phyloP scores from a whole-genome alignment of 2,113 vertebrate genomes.

The Microcebus griseorufus region DNA sequence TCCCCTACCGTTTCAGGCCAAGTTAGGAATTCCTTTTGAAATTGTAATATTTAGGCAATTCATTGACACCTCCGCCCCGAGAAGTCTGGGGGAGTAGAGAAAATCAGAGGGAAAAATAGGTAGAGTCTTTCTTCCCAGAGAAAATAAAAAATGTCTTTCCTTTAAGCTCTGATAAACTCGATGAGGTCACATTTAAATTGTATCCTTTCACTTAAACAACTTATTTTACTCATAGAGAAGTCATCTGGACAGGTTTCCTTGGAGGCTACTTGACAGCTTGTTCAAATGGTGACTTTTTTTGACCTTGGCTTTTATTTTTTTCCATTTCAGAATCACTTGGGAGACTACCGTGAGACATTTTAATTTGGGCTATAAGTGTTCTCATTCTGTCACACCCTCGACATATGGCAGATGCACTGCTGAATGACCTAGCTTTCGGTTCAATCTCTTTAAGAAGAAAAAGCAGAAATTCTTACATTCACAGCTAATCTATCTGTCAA shows the following conservation, averaged over 20 bases:
- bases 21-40: not conserved
- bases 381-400: slow-evolving; percentile 69
- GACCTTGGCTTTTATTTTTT: slow-evolving; percentile 64
- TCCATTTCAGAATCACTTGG: slow-evolving; percentile 44
- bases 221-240: not conserved
- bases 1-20: not conserved
- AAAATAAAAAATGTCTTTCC: not conserved
- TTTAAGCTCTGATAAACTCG: not conserved
- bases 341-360: slow-evolving; percentile 58
- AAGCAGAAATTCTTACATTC: slow-evolving; percentile 10
- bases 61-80: fast-evolving
- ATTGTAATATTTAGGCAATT: not conserved
- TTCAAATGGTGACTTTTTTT: slow-evolving; percentile 44
- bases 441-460: slow-evolving; percentile 45
- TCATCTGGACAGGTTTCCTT: slow-evolving; percentile 37
- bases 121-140: not conserved
- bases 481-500: slow-evolving; percentile 42
- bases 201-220: not conserved
- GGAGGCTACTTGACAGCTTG: slow-evolving; percentile 56
- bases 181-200: not conserved
- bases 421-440: slow-evolving; percentile 33
- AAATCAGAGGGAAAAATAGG: fast-evolving
- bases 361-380: slow-evolving; percentile 68
- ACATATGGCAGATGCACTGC: not conserved
- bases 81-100: not conserved